phyloP scores from a whole-genome alignment of 2,888 invertebrate genomes.

The Mimas tiliae region DNA sequence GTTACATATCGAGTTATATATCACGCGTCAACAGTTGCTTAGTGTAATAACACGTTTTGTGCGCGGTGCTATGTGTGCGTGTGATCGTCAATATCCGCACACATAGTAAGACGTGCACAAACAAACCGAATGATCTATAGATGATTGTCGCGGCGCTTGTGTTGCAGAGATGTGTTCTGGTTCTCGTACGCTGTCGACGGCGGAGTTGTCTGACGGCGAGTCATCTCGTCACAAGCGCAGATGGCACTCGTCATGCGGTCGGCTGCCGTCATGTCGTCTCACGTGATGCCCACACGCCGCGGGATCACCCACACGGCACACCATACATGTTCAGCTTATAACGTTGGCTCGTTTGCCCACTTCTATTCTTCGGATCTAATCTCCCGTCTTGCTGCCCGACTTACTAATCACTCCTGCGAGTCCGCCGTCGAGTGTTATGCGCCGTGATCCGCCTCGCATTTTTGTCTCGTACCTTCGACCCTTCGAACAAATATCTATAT shows the following conservation, averaged over 20 bases:
- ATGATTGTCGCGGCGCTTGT: too few species aligned
- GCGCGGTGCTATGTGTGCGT: too few species aligned
- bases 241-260: constrained; percentile 80
- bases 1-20: too few species aligned
- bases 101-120: too few species aligned
- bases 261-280: constrained; percentile 74
- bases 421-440: not conserved
- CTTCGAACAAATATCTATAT: not conserved
- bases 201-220: constrained; percentile 74
- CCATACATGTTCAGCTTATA: not conserved
- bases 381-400: not conserved
- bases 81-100: too few species aligned
- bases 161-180: constrained; percentile 39
- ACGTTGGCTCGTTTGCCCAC: not conserved
- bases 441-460: not conserved
- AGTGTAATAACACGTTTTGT: not conserved
- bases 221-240: constrained; percentile 70
- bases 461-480: not conserved
- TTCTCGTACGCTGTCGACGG: constrained; percentile 76
- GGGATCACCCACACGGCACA: not conserved
- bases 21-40: not conserved
- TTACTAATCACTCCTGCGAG: not conserved
- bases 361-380: not conserved
- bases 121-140: too few species aligned
- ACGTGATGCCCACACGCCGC: constrained; percentile 57